Base-by-base conservation (phyloP, 1,140 invertebrate species). In the Tachypleus tridentatus region DNA sequence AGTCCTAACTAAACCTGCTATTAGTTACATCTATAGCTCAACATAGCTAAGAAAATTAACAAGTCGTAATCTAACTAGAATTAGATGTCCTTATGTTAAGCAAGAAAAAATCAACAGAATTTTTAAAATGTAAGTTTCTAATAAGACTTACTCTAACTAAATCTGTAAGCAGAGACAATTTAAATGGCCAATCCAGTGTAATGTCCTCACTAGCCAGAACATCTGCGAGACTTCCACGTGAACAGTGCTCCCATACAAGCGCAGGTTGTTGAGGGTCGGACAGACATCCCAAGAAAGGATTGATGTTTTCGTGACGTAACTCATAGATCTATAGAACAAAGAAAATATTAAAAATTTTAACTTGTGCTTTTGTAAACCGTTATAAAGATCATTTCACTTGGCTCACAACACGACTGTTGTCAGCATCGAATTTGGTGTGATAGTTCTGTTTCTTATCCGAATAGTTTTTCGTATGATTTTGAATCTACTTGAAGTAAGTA, bases 131-230 rank as follows among this genome's bases (percentile, higher is more conserved):
- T 29, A 29, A 29, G 29, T 29, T 29, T 29, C 52, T 53, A 5
- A 51, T 57, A 48, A n/a, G n/a, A 47, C 29, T 75, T 70, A 81
- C 82, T 72, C 85, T 82, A 0, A 97, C 89, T 78, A 97, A 85
- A 86, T 97, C 94, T 82, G 93, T 88, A 74, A 96, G 85, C 76
- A 97, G 82, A 62, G 93, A 97, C 67, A 93, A 87, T 75, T 96
- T 88, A 77, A 97, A 97, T 82, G 96, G 88, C 76, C 86, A 85
- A 78, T 98, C 94, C 77, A 97, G 82, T 76, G 93, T 93, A 73
- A 97, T 91, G 80, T 97, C 92, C 79, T 93, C 90, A 80, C 97
- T 96, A 81, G 94, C 91, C 73, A 97, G 87, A 77, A 72, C 82
- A 77, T 89, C 88, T 81, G 91, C 89, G 75, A 97, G 84, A 80